These are phyloP conservation scores for Tenthredo amoena DNA, from an alignment of 2,888 invertebrate species.

Conservation along the genomic window DNA sequence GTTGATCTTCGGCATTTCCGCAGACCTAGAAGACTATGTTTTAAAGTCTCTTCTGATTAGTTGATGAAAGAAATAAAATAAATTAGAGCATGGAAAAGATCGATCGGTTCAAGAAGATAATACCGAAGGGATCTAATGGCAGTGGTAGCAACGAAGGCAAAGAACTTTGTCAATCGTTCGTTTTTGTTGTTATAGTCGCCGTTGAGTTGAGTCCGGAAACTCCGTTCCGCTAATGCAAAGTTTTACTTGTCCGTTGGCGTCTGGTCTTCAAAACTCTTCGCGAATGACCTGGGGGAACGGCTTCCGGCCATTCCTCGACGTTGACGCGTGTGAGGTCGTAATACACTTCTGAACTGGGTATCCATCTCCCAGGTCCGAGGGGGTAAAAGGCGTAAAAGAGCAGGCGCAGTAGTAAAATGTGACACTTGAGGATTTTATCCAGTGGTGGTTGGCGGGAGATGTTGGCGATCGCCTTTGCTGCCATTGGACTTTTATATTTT, in stretches of 20 bases:
- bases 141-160: background rate
- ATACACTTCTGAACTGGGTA: slow-evolving; percentile 30
- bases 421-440: slow-evolving; percentile 63
- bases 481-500: slow-evolving; percentile 45
- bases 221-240: slow-evolving; percentile 33
- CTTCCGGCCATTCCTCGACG: slow-evolving; percentile 47
- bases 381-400: slow-evolving; percentile 36
- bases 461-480: slow-evolving; percentile 38
- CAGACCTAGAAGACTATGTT: background rate
- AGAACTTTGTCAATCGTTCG: slow-evolving; percentile 29
- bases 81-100: background rate
- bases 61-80: background rate
- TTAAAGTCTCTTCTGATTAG: background rate
- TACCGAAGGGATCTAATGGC: background rate
- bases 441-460: slow-evolving; percentile 52
- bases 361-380: slow-evolving; percentile 30
- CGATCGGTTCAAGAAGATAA: background rate
- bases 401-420: slow-evolving; percentile 62
- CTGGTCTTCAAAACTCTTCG: slow-evolving; percentile 44
- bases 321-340: slow-evolving; percentile 48
- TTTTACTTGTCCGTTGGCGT: slow-evolving; percentile 44
- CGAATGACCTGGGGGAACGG: slow-evolving; percentile 44
- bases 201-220: background rate
- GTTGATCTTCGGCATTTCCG: background rate
- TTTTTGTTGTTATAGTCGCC: background rate